These are phyloP conservation scores for Gavialis gangeticus DNA, from an alignment of 2,113 vertebrate species.

Conservation along the genomic window DNA sequence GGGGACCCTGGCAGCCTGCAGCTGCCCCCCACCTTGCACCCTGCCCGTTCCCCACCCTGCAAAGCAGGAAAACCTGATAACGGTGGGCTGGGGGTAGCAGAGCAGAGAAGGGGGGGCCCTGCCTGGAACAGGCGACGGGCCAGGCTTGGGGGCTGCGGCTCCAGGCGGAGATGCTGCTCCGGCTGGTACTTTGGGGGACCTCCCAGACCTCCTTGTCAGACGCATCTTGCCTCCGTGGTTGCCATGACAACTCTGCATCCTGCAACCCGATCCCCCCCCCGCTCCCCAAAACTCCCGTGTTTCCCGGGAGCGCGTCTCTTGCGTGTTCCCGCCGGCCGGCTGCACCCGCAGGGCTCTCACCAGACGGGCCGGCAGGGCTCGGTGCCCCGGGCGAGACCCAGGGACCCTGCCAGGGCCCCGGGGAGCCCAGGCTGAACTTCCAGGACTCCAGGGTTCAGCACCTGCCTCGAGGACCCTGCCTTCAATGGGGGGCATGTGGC, in stretches of 20 bases:
- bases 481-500: not conserved
- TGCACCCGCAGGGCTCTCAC: not conserved
- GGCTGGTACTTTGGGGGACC: not conserved
- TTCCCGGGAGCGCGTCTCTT: not conserved
- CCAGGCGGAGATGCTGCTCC: fast-evolving
- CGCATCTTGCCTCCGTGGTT: too few species aligned
- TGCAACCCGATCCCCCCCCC: not conserved
- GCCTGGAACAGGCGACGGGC: too few species aligned
- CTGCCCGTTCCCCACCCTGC: too few species aligned
- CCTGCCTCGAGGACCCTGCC: too few species aligned
- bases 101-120: not conserved
- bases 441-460: not conserved
- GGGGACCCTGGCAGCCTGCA: not conserved
- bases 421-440: too few species aligned
- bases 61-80: too few species aligned
- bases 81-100: not conserved
- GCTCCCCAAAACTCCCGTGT: not conserved
- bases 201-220: not conserved
- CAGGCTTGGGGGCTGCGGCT: too few species aligned
- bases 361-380: not conserved
- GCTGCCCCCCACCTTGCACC: not conserved
- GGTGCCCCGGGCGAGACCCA: too few species aligned
- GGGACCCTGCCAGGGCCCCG: too few species aligned
- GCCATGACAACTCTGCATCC: not conserved
- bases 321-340: not conserved